These are phyloP conservation scores for Aspidiotus rigidus DNA, from an alignment of 2,888 invertebrate species.

Conservation along the genomic window DNA sequence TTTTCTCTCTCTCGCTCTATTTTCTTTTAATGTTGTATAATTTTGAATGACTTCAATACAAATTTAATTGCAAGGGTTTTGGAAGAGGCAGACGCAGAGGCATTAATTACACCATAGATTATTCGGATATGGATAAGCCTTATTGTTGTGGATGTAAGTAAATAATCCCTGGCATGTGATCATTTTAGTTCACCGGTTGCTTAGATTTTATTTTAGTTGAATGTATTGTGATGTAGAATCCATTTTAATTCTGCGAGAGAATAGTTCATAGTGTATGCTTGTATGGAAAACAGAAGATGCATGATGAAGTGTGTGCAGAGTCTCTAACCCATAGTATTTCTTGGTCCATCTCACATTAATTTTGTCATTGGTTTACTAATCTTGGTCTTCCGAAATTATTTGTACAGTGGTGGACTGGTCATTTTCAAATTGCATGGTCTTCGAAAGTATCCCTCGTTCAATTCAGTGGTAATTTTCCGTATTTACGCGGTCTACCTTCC, in stretches of 20 bases:
- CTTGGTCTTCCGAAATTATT: too few relatives aligned
- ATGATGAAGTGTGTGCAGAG: too few relatives aligned
- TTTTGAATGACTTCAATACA: slow-evolving; percentile 24
- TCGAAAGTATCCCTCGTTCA: too few relatives aligned
- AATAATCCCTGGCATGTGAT: slow-evolving; percentile 28
- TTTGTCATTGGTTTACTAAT: too few relatives aligned
- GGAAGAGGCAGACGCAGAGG: slow-evolving; percentile 36
- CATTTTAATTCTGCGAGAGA: too few relatives aligned
- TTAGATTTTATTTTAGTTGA: background rate
- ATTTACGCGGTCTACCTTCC: background rate
- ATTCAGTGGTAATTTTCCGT: too few relatives aligned
- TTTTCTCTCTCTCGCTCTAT: slow-evolving; percentile 1
- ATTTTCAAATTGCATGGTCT: too few relatives aligned
- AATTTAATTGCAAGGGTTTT: slow-evolving; percentile 33
- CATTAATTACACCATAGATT: slow-evolving; percentile 36
- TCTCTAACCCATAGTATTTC: too few relatives aligned
- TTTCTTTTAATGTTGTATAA: slow-evolving; percentile 15
- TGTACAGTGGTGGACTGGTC: too few relatives aligned
- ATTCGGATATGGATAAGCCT: slow-evolving; percentile 68
- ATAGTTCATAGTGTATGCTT: too few relatives aligned
- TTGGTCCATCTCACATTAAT: too few relatives aligned
- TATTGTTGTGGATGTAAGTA: slow-evolving; percentile 87
- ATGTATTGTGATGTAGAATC: background rate
- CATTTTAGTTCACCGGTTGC: slow-evolving; percentile 5
- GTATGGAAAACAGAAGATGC: too few relatives aligned